A percentile compares a stretch with the other conserved stretches of the same genome.
These are phyloP conservation scores for Leptobrachium ailaonicum DNA, from an alignment of 2,113 vertebrate genomes.

Conservation along the genomic window DNA sequence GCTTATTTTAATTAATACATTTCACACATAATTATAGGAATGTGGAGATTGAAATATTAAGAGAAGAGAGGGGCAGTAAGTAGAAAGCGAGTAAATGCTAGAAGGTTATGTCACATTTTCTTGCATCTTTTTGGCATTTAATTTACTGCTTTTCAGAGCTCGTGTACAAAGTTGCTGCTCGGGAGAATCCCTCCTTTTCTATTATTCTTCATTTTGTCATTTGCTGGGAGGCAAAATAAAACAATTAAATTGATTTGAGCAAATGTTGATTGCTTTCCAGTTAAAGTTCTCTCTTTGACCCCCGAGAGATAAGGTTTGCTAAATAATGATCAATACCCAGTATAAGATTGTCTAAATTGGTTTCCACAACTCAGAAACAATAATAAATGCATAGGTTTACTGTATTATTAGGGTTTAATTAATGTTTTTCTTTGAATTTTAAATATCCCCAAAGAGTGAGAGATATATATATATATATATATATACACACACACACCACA, in stretches of 20 bases:
- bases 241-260: slow-evolving; percentile 57
- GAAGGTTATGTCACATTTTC: slow-evolving; percentile 53
- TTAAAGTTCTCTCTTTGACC: slow-evolving; percentile 51
- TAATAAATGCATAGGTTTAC: too few relatives aligned
- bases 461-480: too few relatives aligned
- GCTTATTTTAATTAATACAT: slow-evolving; percentile 36
- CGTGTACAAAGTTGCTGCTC: slow-evolving; percentile 41
- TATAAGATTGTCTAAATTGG: slow-evolving; percentile 52
- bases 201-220: slow-evolving; percentile 51
- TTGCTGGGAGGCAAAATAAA: slow-evolving; percentile 46
- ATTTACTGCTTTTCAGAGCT: slow-evolving; percentile 56
- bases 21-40: slow-evolving; percentile 54
- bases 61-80: slow-evolving; percentile 35
- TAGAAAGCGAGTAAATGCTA: slow-evolving; percentile 48
- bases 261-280: slow-evolving; percentile 56
- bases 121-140: slow-evolving; percentile 50
- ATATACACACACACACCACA: too few relatives aligned
- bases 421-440: too few relatives aligned
- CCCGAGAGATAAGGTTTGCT: slow-evolving; percentile 46
- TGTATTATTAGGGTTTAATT: too few relatives aligned
- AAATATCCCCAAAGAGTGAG: too few relatives aligned
- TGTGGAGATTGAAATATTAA: slow-evolving; percentile 48
- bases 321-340: slow-evolving; percentile 55
- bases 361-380: slow-evolving; percentile 33
- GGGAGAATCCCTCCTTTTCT: slow-evolving; percentile 51